Evolutionary conservation across 2,113 vertebrate species (phyloP).

Genomic region (Neolamprologus tretocephalus): DNA sequence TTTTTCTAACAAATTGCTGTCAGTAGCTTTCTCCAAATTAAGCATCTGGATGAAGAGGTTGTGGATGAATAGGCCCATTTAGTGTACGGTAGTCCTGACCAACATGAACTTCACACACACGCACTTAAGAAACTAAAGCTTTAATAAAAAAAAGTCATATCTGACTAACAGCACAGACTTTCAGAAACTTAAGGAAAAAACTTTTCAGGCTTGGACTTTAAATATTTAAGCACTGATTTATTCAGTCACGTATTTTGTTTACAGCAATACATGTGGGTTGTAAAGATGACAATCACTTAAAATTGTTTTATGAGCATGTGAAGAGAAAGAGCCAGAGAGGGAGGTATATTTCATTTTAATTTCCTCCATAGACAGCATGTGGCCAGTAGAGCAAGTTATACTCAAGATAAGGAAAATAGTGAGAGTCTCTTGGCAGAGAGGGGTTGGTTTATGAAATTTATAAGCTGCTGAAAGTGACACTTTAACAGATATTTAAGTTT

Average conservation of each 20-base stretch:
- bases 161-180: not conserved
- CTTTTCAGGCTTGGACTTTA: not conserved
- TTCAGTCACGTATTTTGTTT: conserved; percentile 1
- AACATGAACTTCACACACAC: not conserved
- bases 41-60: conserved; percentile 56
- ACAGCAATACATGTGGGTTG: conserved; percentile 5
- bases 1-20: conserved; percentile 67
- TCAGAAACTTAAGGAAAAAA: not conserved
- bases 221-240: conserved; percentile 18
- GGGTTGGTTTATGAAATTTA: not conserved
- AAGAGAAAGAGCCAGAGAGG: conserved; percentile 22
- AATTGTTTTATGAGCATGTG: conserved; percentile 38
- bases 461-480: conserved; percentile 37
- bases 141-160: not conserved
- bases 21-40: conserved; percentile 60
- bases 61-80: conserved; percentile 63
- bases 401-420: conserved; percentile 45
- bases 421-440: conserved; percentile 9
- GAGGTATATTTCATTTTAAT: conserved; percentile 61
- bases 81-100: not conserved
- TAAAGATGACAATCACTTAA: conserved; percentile 48
- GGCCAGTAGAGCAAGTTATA: not conserved
- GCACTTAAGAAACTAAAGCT: not conserved
- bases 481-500: conserved; percentile 33
- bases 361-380: conserved; percentile 40